These are phyloP conservation scores for Tylochromis polylepis DNA, from an alignment of 2,113 vertebrate species.

Conservation along the genomic window DNA sequence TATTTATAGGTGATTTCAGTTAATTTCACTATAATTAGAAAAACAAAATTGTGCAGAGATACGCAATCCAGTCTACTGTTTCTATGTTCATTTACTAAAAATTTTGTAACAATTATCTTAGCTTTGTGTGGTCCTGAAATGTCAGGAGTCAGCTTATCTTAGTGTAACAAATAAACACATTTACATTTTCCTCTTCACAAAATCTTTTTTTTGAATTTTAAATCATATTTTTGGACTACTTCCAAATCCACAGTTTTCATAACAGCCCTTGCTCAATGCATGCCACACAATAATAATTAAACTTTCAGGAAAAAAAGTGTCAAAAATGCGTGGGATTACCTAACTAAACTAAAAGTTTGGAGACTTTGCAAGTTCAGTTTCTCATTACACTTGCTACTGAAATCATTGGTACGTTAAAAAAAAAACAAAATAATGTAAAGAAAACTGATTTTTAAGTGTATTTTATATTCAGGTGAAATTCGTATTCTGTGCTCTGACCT, in stretches of 20 bases:
- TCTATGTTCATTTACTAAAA: not conserved
- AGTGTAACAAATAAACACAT: not conserved
- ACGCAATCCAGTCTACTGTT: not conserved
- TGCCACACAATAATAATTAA: slow-evolving; percentile 2
- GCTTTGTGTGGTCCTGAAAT: not conserved
- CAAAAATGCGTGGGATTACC: slow-evolving; percentile 20
- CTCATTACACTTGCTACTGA: not conserved
- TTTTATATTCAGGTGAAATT: not conserved
- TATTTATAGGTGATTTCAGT: not conserved
- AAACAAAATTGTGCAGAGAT: not conserved
- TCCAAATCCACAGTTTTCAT: not conserved
- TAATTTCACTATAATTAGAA: not conserved
- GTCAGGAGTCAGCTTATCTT: not conserved
- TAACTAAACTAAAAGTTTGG: slow-evolving; percentile 8
- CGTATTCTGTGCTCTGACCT: slow-evolving; percentile 74
- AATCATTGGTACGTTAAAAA: not conserved
- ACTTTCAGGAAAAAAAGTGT: not conserved
- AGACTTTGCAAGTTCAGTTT: not conserved
- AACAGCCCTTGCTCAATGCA: not conserved
- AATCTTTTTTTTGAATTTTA: not conserved
- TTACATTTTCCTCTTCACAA: not conserved
- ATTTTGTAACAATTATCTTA: not conserved
- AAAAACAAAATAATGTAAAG: not conserved
- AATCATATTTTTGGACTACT: not conserved
- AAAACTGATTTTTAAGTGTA: not conserved